Evolutionary conservation across 2,797 vertebrate genomes (phyloP).

Genomic region (Sarcoramphus papa): DNA sequence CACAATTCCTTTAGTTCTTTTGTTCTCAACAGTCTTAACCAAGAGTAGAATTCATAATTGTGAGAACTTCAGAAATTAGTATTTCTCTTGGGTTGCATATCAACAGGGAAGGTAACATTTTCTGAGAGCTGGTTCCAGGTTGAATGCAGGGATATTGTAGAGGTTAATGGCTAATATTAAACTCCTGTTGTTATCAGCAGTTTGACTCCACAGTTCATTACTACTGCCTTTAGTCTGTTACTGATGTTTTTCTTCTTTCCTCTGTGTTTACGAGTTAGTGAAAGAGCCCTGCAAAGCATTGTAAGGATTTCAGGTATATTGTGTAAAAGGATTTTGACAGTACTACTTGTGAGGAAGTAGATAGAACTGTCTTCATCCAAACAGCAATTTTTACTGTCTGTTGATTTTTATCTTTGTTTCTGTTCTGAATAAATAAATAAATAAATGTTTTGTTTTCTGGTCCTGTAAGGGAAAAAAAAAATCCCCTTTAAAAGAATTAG

Average conservation of each 20-base stretch:
- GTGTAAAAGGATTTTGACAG: not conserved
- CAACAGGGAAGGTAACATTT: not conserved
- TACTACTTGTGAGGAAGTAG: not conserved
- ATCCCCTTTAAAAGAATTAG: not conserved
- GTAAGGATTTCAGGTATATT: not conserved
- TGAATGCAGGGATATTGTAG: not conserved
- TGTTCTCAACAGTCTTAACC: not conserved
- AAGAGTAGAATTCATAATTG: not conserved
- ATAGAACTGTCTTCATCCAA: not conserved
- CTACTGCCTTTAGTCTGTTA: not conserved
- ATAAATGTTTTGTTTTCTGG: not conserved
- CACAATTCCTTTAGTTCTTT: not conserved
- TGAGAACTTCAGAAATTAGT: not conserved
- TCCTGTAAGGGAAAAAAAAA: not conserved
- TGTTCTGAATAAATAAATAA: not conserved
- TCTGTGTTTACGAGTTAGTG: not conserved
- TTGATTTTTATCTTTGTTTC: not conserved
- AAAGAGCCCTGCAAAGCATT: not conserved
- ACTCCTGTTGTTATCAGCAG: constrained; percentile 28
- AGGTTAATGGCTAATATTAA: constrained; percentile 44
- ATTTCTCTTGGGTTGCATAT: not conserved
- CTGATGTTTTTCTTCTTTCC: not conserved
- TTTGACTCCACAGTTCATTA: constrained; percentile 40
- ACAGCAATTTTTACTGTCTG: not conserved
- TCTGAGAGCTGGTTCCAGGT: not conserved